phyloP scores from a whole-genome alignment of 2,797 vertebrate species.

The Sebastolobus alascanus region DNA sequence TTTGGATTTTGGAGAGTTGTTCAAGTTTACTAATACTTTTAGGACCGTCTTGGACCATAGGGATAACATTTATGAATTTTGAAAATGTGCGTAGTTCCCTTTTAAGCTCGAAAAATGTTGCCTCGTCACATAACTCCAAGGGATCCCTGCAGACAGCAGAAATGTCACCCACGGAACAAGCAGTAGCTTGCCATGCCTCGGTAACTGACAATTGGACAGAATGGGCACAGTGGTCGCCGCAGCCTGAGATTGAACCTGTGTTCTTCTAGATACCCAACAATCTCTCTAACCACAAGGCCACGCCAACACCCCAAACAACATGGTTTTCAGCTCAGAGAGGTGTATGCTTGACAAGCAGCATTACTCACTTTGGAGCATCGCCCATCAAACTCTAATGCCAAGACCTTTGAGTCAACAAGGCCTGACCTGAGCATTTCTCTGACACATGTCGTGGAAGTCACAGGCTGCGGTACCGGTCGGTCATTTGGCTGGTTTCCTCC shows the following conservation, averaged over 20 bases:
- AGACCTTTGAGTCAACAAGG: constrained; percentile 40
- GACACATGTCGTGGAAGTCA: constrained; percentile 46
- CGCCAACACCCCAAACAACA: constrained; percentile 33
- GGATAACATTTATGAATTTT: too few species aligned
- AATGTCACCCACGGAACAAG: constrained; percentile 7
- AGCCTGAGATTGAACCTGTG: constrained; percentile 30
- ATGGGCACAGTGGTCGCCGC: constrained; percentile 23
- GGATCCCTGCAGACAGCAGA: not conserved
- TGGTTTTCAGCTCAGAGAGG: constrained; percentile 32
- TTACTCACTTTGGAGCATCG: constrained; percentile 34
- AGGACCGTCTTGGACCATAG: too few species aligned
- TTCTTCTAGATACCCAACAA: constrained; percentile 48
- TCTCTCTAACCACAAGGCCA: constrained; percentile 42
- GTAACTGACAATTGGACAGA: constrained; percentile 33
- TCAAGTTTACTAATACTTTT: too few species aligned
- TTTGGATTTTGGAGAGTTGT: too few species aligned
- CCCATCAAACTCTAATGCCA: constrained; percentile 40
- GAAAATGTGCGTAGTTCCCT: too few species aligned
- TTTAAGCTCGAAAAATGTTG: constrained; percentile 9
- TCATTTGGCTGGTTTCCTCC: constrained; percentile 49
- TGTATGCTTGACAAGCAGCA: constrained; percentile 25
- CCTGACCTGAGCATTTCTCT: constrained; percentile 57
- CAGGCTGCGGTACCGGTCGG: constrained; percentile 23
- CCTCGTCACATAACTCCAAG: not conserved
- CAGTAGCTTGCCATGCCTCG: constrained; percentile 5